Conservation (phyloP, 2,797 vertebrate species). For the Xerus rutilus region DNA sequence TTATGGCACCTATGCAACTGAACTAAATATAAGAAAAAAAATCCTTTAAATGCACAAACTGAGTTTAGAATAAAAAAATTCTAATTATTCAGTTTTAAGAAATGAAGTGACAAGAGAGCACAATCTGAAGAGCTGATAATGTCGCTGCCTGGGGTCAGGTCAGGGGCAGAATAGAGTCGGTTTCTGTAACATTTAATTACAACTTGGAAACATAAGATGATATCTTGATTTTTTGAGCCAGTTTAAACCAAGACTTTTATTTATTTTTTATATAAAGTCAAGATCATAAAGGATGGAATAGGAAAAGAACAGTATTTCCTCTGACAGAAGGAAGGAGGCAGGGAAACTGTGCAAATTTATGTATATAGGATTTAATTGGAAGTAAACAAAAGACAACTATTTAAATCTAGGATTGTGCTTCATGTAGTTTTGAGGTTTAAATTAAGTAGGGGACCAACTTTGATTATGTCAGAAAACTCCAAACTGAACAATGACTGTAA, state of each 20-base stretch:
- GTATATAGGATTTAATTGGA: not conserved
- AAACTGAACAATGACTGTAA: not conserved
- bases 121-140: not conserved
- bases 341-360: not conserved
- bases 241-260: not conserved
- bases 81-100: not conserved
- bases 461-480: not conserved
- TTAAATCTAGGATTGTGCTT: not conserved
- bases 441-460: not conserved
- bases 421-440: not conserved
- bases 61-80: not conserved
- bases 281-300: not conserved
- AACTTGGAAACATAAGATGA: not conserved
- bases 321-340: not conserved
- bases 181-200: not conserved
- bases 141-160: not conserved
- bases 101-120: not conserved
- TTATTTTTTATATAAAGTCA: not conserved
- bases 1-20: not conserved
- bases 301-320: not conserved
- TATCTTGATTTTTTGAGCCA: not conserved
- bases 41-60: not conserved
- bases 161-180: not conserved
- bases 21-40: constrained; percentile 3
- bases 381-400: not conserved